Evolutionary conservation across 2,113 vertebrate genomes (phyloP).

Genomic region (Oreotrochilus melanogaster): DNA sequence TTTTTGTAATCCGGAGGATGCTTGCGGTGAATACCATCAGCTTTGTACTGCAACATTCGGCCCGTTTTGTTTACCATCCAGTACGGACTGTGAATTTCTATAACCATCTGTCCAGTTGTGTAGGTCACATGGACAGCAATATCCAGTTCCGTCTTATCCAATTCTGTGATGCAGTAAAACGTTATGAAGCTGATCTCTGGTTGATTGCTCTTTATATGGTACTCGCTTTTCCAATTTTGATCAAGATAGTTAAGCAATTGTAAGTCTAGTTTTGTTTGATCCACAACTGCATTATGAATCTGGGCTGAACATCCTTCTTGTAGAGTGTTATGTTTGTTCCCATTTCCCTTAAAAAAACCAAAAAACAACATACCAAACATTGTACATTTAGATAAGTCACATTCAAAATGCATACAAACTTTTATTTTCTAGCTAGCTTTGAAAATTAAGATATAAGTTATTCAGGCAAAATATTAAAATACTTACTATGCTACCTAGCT

Average conservation of each 20-base stretch:
- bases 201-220: constrained; percentile 81
- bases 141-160: constrained; percentile 87
- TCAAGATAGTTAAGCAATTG: constrained; percentile 88
- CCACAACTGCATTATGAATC: constrained; percentile 88
- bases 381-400: neutral
- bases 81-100: constrained; percentile 92
- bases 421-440: neutral
- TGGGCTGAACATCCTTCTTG: constrained; percentile 89
- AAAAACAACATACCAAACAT: neutral
- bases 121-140: constrained; percentile 91
- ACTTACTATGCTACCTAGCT: neutral
- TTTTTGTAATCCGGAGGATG: constrained; percentile 92
- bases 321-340: constrained; percentile 72
- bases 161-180: constrained; percentile 81
- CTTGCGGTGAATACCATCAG: constrained; percentile 95
- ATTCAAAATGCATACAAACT: neutral
- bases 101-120: constrained; percentile 83
- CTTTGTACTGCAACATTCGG: constrained; percentile 95
- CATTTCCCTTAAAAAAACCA: constrained; percentile 78
- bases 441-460: neutral
- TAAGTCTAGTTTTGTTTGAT: constrained; percentile 85
- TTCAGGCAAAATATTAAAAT: neutral
- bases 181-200: constrained; percentile 93
- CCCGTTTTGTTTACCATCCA: constrained; percentile 98
- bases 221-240: constrained; percentile 90